phyloP scores from a whole-genome alignment of 1,140 invertebrate species.

The Drosophila simulans region DNA sequence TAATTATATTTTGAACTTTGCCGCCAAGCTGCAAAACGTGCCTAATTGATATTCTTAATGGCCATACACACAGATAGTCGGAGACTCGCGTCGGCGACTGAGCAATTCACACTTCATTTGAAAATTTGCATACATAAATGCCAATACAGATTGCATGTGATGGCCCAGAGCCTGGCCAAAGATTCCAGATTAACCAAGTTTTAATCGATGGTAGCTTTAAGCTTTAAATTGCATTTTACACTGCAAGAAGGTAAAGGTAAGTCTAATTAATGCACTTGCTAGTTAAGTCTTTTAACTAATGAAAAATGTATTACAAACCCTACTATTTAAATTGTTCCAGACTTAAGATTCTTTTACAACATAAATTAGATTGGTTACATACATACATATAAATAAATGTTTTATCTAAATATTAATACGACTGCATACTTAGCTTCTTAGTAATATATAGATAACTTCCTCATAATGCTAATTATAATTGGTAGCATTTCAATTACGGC shows the following conservation, averaged over 20 bases:
- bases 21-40: slow-evolving; percentile 63
- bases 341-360: too few relatives aligned
- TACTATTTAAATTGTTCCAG: too few relatives aligned
- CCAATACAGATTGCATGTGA: slow-evolving; percentile 56
- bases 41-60: slow-evolving; percentile 66
- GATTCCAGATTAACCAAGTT: slow-evolving; percentile 55
- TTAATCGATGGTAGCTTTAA: slow-evolving; percentile 41
- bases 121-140: slow-evolving; percentile 70
- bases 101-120: slow-evolving; percentile 73
- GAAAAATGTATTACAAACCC: too few relatives aligned
- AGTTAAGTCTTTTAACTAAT: too few relatives aligned
- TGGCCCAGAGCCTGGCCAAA: slow-evolving; percentile 16
- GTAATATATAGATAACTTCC: too few relatives aligned
- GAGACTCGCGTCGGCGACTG: slow-evolving; percentile 24
- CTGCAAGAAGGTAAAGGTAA: not conserved
- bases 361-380: too few relatives aligned
- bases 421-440: too few relatives aligned
- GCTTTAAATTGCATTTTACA: not conserved
- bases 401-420: too few relatives aligned
- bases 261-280: too few relatives aligned
- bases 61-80: slow-evolving; percentile 40
- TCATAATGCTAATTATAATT: too few relatives aligned
- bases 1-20: slow-evolving; percentile 61
- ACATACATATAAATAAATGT: too few relatives aligned
- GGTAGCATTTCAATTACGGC: not conserved